Conservation (phyloP, 2,113 vertebrate genomes). For the Silurus asotus region DNA sequence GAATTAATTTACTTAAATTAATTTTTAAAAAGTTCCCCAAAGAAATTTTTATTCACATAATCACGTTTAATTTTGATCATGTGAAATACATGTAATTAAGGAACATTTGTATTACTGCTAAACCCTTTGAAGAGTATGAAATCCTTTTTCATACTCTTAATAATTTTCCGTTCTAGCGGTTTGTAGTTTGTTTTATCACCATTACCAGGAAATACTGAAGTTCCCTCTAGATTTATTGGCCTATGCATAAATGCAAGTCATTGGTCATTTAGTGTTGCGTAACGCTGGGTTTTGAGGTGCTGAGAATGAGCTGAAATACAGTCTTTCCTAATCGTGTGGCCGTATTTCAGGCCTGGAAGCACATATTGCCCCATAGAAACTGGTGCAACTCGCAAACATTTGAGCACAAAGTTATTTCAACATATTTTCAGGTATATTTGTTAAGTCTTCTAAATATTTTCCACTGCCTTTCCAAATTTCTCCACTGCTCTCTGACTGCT, state of each 20-base stretch:
- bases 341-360: conserved; percentile 76
- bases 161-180: background rate
- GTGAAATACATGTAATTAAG: background rate
- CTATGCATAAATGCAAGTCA: conserved; percentile 14
- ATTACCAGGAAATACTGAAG: conserved; percentile 8
- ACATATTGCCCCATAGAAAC: conserved; percentile 74
- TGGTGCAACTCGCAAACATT: conserved; percentile 69
- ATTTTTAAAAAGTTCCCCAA: too few species aligned
- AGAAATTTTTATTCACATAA: background rate
- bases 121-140: too few species aligned
- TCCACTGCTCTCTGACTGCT: conserved; percentile 60
- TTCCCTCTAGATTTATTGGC: conserved; percentile 21
- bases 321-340: conserved; percentile 75
- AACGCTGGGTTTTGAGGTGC: conserved; percentile 65
- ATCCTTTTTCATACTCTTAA: background rate
- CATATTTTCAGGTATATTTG: conserved; percentile 20
- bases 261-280: conserved; percentile 48
- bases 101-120: background rate
- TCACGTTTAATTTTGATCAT: background rate
- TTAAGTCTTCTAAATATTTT: conserved; percentile 10
- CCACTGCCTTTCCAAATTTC: background rate
- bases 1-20: background rate
- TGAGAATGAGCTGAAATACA: conserved; percentile 68
- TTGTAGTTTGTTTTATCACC: conserved; percentile 5
- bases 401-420: conserved; percentile 53